Conservation (phyloP, 2,113 vertebrate species). For the Solea senegalensis region DNA sequence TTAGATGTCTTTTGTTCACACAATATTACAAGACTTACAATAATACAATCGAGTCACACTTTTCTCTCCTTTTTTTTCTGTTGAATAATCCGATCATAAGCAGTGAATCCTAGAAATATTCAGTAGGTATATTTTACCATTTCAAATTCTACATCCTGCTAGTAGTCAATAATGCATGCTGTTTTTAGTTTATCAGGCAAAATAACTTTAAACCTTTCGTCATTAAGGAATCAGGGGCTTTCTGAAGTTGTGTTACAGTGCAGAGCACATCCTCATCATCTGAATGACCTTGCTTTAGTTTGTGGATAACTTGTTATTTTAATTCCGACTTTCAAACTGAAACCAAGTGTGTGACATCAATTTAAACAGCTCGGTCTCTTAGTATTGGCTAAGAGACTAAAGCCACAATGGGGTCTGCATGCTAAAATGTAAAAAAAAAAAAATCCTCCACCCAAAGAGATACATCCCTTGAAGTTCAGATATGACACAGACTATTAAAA, state of each 20-base stretch:
- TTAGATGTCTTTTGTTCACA: too few species aligned
- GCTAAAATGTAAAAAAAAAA: constrained; percentile 26
- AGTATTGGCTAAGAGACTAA: constrained; percentile 31
- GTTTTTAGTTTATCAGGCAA: too few species aligned
- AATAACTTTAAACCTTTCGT: background rate
- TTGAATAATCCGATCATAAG: background rate
- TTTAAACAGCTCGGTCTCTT: constrained; percentile 37
- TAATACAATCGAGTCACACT: background rate
- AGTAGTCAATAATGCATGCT: background rate
- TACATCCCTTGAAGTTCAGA: constrained; percentile 26
- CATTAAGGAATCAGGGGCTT: background rate
- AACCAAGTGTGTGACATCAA: constrained; percentile 28
- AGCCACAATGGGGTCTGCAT: constrained; percentile 1
- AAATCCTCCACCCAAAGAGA: constrained; percentile 14
- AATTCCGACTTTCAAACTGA: constrained; percentile 20
- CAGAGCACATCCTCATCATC: background rate
- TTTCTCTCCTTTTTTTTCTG: background rate
- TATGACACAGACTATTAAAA: constrained; percentile 49
- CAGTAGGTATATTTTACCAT: background rate
- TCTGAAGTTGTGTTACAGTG: background rate
- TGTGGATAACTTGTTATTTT: constrained; percentile 14
- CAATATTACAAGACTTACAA: too few species aligned
- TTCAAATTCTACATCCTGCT: background rate
- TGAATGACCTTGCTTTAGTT: constrained; percentile 8
- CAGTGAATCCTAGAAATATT: background rate